Evolutionary conservation across 2,888 invertebrate species (phyloP), one percentile per base, ranked within the genome.

Genomic region (Monochamus alternatus): DNA sequence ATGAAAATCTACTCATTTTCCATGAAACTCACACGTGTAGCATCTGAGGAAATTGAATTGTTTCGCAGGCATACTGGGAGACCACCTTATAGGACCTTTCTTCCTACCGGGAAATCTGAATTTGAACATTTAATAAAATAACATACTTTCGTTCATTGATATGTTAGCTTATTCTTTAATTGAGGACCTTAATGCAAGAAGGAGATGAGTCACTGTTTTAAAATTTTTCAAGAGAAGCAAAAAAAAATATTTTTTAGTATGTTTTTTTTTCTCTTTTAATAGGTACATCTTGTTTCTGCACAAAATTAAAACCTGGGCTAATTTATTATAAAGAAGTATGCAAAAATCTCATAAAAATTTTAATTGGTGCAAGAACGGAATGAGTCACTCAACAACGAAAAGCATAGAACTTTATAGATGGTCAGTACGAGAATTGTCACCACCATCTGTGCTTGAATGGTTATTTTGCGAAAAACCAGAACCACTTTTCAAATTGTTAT

Each of bases 401-500:
- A 51, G 5, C 51, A n/a, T 3, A 9, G 51, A 51, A 51, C 7
- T 51, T 51, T 51, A 51, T 51, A 51, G 38, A n/a, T 51, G 3
- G 9, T 51, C 3, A 51, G 10, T 51, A 2, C 9, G 51, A 51
- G 3, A 8, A 51, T 10, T 51, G 3, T 51, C 51, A 51, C 3
- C 51, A 51, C 9, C 51, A 51, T 51, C 51, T 51, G 51, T 51
- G 51, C 51, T 51, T 51, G 51, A 51, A n/a, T 51, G 51, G 51
- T 51, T 2, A 51, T 51, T 51, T 51, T 51, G 12, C 10, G 51
- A 51, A 51, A n/a, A 51, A 51, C 3, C 51, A 51, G 3, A 51
- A 9, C 2, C 3, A 51, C 7, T 51, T 51, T 51, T 51, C 3
- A 51, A 51, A 51, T 51, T n/a, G 3, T 10, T 51, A n/a, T n/a